Conservation (phyloP, 2,888 invertebrate species). For the Drosophila cracens region DNA sequence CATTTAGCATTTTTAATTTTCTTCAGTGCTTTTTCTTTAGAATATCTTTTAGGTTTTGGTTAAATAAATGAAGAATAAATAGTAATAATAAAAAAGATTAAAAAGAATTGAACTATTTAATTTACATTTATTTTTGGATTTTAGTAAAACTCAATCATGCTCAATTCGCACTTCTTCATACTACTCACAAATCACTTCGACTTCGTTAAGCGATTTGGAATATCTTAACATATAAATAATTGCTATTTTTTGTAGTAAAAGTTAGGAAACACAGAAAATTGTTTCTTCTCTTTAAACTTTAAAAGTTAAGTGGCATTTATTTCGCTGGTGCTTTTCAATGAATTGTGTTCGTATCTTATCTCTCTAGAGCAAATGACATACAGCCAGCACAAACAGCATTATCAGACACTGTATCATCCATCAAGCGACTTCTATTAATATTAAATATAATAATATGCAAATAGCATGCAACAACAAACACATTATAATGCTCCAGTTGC, state of each 20-base stretch:
- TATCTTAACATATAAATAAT: neutral
- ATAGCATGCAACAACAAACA: slow-evolving; percentile 53
- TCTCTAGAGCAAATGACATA: neutral
- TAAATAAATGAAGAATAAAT: neutral
- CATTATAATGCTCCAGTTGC: slow-evolving; percentile 48
- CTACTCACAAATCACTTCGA: neutral
- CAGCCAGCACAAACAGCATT: neutral
- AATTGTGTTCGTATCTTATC: neutral
- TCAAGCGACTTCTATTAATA: slow-evolving; percentile 57
- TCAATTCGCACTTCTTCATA: neutral
- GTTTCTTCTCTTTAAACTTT: neutral
- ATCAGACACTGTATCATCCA: slow-evolving; percentile 23
- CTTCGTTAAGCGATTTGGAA: neutral
- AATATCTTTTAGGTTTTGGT: neutral
- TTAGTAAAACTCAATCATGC: neutral
- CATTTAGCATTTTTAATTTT: neutral
- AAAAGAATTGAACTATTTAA: neutral
- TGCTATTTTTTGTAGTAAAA: neutral
- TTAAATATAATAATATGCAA: slow-evolving; percentile 62
- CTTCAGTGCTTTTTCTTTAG: neutral
- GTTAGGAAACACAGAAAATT: neutral
- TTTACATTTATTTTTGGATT: neutral
- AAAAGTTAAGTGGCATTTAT: neutral
- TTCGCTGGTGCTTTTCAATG: slow-evolving; percentile 4
- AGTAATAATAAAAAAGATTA: neutral